phyloP scores from a whole-genome alignment of 2,113 vertebrate species.

The Hippocampus mohnikei region DNA sequence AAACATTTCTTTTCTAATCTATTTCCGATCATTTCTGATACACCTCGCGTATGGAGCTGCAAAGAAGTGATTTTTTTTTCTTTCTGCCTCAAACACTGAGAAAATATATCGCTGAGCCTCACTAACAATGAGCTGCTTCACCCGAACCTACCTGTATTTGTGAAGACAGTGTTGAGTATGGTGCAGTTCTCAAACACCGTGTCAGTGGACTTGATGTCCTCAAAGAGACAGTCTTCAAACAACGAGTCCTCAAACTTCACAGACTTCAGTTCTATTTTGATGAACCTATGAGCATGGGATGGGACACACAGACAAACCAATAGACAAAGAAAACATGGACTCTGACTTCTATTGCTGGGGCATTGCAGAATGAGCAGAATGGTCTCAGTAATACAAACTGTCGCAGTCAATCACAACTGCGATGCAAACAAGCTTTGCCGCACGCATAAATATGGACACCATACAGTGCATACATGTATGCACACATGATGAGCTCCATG shows the following conservation, averaged over 20 bases:
- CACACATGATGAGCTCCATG: conserved; percentile 4
- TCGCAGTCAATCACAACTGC: background rate
- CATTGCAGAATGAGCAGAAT: conserved; percentile 41
- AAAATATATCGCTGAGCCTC: background rate
- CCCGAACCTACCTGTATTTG: conserved; percentile 82
- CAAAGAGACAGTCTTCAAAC: conserved; percentile 90
- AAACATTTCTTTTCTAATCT: no score
- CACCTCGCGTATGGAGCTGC: background rate
- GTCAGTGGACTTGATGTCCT: conserved; percentile 85
- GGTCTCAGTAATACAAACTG: conserved; percentile 1
- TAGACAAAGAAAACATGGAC: conserved; percentile 40
- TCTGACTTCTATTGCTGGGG: conserved; percentile 45
- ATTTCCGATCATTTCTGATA: background rate
- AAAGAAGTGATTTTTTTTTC: background rate
- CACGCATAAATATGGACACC: background rate
- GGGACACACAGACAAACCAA: conserved; percentile 37
- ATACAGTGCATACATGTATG: conserved; percentile 12
- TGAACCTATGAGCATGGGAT: conserved; percentile 79
- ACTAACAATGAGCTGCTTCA: background rate
- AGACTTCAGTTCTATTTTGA: conserved; percentile 89
- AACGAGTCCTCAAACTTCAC: conserved; percentile 89
- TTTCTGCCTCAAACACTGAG: background rate
- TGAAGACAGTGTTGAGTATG: conserved; percentile 82
- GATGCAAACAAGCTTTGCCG: conserved; percentile 4
- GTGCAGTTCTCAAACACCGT: conserved; percentile 93